Base-by-base conservation (phyloP, 2,888 invertebrate species). In the Aspidapion aeneum region DNA sequence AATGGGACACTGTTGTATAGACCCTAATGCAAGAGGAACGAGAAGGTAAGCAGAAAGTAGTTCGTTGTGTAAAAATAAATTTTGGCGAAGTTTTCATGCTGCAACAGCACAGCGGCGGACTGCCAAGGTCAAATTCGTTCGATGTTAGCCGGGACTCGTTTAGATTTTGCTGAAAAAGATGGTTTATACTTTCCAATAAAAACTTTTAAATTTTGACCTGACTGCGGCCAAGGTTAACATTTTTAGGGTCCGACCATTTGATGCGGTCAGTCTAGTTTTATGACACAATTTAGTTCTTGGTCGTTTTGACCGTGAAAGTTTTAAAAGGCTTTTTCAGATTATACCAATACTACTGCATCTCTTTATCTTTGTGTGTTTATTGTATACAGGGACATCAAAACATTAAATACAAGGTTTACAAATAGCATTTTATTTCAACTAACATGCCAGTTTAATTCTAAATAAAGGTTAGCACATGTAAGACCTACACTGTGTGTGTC, bases 221-320 rank as follows among this genome's bases (percentile, higher is more conserved):
- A 20, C 56, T 64, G 51, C 54, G 59, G 21, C 54, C 61, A 65
- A 35, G 19, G 61, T 59, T 63, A 66, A 66, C n/a, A n/a, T n/a
- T n/a, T n/a, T n/a, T n/a, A n/a, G n/a, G 63, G 63, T 48, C 63
- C 7, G 17, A 18, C 52, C 17, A 7, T 9, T 18, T 18, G 17
- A 50, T 52, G 65, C 59, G 63, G 65, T 63, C 65, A 65, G 62
- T 63, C 63, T 63, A 56, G 62, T 61, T 64, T 64, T 64, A 64
- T 64, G 64, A 62, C 64, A 64, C 62, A 64, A 62, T 64, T 62
- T 62, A 50, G 60, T 51, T 56, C 35, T 35, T n/a, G n/a, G n/a
- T n/a, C n/a, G n/a, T 63, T 60, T 19, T 52, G 52, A n/a, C 52
- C 52, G 52, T 52, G 52, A 52, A 52, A 52, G 52, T 52, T 52